Conservation (phyloP, 2,888 invertebrate genomes). For the Ophion ellenae region DNA sequence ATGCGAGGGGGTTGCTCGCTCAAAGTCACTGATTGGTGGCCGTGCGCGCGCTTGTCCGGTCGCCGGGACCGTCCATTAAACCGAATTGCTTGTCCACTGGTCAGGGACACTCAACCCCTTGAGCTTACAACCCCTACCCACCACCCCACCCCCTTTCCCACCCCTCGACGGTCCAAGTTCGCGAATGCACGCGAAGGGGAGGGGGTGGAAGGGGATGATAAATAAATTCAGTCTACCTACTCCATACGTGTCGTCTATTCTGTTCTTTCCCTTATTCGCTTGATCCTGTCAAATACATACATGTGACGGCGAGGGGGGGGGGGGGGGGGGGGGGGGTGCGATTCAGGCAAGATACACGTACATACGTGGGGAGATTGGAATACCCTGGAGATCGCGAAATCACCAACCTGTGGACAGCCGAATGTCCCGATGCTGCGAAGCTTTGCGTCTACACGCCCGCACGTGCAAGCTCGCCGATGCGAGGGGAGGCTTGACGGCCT, state of each 20-base stretch:
- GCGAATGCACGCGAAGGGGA: constrained; percentile 8
- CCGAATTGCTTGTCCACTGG: constrained; percentile 62
- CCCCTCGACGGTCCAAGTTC: not conserved
- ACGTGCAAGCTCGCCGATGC: not conserved
- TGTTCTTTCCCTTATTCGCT: constrained; percentile 21
- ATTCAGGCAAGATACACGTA: not conserved
- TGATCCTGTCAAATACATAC: constrained; percentile 45
- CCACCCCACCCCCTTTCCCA: not conserved
- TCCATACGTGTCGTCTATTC: not conserved
- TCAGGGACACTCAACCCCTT: constrained; percentile 34
- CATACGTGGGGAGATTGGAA: not conserved
- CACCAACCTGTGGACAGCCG: constrained; percentile 55
- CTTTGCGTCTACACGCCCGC: not conserved
- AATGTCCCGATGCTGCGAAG: not conserved
- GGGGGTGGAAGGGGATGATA: constrained; percentile 38
- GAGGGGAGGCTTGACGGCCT: too few relatives aligned
- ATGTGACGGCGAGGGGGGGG: not conserved
- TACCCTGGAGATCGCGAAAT: constrained; percentile 39
- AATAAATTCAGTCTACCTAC: constrained; percentile 54
- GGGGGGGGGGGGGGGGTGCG: not conserved
- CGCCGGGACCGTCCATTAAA: constrained; percentile 64
- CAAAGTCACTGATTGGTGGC: constrained; percentile 65
- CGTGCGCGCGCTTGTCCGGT: constrained; percentile 36
- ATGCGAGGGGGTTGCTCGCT: constrained; percentile 37
- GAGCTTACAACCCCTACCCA: not conserved